Percentiles rank a stretch among this genome's conserved stretches.
Evolutionary conservation across 2,888 invertebrate species (phyloP).

Genomic region (Lordiphosa andalusiaca): DNA sequence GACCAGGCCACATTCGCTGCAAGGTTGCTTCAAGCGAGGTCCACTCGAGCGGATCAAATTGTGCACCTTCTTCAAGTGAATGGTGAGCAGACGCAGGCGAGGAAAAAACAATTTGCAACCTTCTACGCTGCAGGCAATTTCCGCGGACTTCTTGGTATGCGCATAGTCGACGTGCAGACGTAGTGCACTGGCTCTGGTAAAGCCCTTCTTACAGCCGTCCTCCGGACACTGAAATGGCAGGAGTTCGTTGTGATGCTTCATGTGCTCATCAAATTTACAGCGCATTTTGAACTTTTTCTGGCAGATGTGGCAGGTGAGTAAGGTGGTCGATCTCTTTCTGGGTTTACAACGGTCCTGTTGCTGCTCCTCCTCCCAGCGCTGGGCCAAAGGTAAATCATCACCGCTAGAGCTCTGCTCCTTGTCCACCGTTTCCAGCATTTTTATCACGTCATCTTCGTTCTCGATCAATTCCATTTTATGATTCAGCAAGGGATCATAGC

Average conservation of each 20-base stretch:
- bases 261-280: constrained; percentile 71
- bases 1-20: constrained; percentile 72
- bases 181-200: constrained; percentile 73
- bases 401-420: constrained; percentile 50
- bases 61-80: constrained; percentile 75
- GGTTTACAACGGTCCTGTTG: constrained; percentile 34
- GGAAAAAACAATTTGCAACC: constrained; percentile 72
- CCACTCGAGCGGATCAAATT: constrained; percentile 46
- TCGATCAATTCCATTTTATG: constrained; percentile 71
- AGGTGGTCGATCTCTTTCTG: constrained; percentile 35
- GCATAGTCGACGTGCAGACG: constrained; percentile 73
- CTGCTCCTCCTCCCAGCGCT: constrained; percentile 33
- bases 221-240: constrained; percentile 73
- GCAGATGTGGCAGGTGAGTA: constrained; percentile 69
- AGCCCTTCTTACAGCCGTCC: constrained; percentile 71
- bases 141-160: constrained; percentile 63
- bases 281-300: constrained; percentile 74
- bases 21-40: constrained; percentile 65
- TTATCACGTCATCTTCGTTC: constrained; percentile 77
- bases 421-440: constrained; percentile 70
- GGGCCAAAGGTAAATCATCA: constrained; percentile 68
- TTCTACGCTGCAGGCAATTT: constrained; percentile 66
- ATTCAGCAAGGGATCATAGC: constrained; percentile 66
- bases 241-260: constrained; percentile 76
- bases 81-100: constrained; percentile 71